Base-by-base conservation (phyloP, 92 coral and sea anemone species). In the Palythoa caribaeorum region DNA sequence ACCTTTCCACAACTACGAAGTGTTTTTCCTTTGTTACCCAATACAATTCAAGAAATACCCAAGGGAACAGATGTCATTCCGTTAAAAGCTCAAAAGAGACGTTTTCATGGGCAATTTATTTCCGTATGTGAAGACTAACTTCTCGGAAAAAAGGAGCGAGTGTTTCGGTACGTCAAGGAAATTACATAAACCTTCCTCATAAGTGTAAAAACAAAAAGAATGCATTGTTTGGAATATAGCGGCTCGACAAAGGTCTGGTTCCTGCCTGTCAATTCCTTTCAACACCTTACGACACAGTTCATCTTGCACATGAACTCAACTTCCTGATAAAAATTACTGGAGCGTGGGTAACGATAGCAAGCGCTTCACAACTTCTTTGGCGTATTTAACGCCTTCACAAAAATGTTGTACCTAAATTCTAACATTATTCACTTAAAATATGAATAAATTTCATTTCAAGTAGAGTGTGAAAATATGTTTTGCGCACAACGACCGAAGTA, bases 401-500 rank as follows among this genome's bases (percentile, higher is more conserved):
- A 66, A 69, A 40, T 15, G 76, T 40, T 71, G 6, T 21, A 21
- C 44, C 12, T 11, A 65, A 52, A 81, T 65, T 20, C 6, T 48
- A 68, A 66, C 38, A 51, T 9, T 66, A 28, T 80, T 47, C 54
- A 2, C 19, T 21, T 37, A 28, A 53, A 19, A 48, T 28, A 16
- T 81, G 76, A 81, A 81, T 81, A 81, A 81, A 65, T 81, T 47
- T 81, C 66, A 19, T 47, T 47, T 66, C 47, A 60, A 81, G 52
- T 81, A 28, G 16, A 48, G 48, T 81, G 86, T 47, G 73, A 79
- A 66, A 70, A 80, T 65, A 81, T 19, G 37, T 38, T 80, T 81
- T 81, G 86, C 76, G 76, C 86, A 39, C 86, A 81, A 81, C 86
- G 55, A 81, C 86, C 55, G 86, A 81, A 81, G 86, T 81, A 81